Base-by-base conservation (phyloP, 2,797 vertebrate genomes). In the Helarctos malayanus region DNA sequence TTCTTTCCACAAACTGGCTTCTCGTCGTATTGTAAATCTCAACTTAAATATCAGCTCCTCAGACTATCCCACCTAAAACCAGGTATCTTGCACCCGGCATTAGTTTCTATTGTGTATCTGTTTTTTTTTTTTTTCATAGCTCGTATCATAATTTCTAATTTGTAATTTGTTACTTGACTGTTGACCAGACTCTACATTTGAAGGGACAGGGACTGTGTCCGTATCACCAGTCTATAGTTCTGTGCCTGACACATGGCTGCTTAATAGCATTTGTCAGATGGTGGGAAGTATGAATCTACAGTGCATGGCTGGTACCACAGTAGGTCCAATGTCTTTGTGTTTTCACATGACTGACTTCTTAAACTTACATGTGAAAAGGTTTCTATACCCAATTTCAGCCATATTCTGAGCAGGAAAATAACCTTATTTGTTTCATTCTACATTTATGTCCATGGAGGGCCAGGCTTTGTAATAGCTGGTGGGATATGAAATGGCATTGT, bases 341-440 rank as follows among this genome's bases (percentile, higher is more conserved):
- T 83, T 83, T 82, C 49, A 7, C 49, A 32, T 68, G 49, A 76
- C 38, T 83, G 56, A 4, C n/a, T 91, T 61, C 73, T 95, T 88
- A 76, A 29, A 32, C 89, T 80, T 75, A 75, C 11, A 3, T 38
- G 3, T n/a, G 4, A n/a, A 83, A 19, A 92, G 18, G 25, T 82
- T 32, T 82, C 38, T 92, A 5, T 68, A 32, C 14, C 38, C 29
- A 57, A 29, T 73, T 73, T 73, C 82, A 87, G 65, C 35, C 35
- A 56, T 54, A 71, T 79, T 95, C 81, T 86, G 63, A 59, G 15
- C 65, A 91, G 63, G 81, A 45, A 85, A 69, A 79, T 71, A 57
- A 73, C 47, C 12, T 56, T 69, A n/a, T 71, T 82, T 82, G 35
- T 80, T 91, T 80, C 25, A 35, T 47, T 81, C 32, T 88, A 3